Conservation (phyloP, 2,113 vertebrate genomes). For the Microtus montanus region DNA sequence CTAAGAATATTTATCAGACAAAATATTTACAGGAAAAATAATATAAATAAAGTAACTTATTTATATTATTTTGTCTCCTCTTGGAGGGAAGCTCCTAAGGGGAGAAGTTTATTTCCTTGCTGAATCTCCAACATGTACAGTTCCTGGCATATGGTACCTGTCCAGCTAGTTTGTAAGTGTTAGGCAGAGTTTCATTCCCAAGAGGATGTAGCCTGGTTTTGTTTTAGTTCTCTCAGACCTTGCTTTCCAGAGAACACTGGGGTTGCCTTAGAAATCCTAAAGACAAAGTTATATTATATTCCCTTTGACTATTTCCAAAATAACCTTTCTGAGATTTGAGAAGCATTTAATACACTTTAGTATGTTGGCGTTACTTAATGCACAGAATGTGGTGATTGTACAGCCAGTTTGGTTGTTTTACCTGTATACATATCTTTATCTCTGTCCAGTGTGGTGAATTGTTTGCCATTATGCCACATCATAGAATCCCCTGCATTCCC, state of each 20-base stretch:
- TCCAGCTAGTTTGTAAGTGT: background rate
- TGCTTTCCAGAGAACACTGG: background rate
- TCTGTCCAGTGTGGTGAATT: slow-evolving; percentile 97
- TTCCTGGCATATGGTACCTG: background rate
- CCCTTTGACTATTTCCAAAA: background rate
- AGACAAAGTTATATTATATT: background rate
- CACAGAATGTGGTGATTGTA: background rate
- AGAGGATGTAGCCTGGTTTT: background rate
- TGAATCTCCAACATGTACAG: background rate
- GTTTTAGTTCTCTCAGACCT: background rate
- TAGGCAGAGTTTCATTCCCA: background rate
- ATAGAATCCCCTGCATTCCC: slow-evolving; percentile 98
- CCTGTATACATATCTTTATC: slow-evolving; percentile 96
- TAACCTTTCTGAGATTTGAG: slow-evolving; percentile 3
- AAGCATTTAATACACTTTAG: background rate
- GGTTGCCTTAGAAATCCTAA: background rate
- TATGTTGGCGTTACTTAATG: background rate
- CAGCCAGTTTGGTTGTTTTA: slow-evolving; percentile 84
- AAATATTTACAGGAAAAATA: too few relatives aligned
- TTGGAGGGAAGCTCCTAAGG: background rate
- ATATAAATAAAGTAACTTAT: too few relatives aligned
- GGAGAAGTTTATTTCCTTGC: background rate
- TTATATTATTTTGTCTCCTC: background rate
- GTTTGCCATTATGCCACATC: slow-evolving; percentile 96
- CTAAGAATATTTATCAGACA: background rate